Percentiles rank a stretch among this genome's conserved stretches.
Conservation (phyloP, 2,888 invertebrate genomes). For the Sphaerophoria taeniata region DNA sequence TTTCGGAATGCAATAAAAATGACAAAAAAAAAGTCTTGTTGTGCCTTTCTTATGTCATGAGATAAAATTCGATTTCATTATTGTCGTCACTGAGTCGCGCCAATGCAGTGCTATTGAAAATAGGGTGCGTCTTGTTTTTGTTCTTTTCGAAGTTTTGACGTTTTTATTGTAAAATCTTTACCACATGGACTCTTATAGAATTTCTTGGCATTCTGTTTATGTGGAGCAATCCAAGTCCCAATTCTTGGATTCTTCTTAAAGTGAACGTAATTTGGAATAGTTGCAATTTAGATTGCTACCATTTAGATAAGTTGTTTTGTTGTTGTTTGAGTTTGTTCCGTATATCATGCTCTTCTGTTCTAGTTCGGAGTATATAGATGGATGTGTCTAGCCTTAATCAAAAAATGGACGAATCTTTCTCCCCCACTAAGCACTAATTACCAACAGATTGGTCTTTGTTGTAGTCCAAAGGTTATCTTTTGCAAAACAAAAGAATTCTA, state of each 20-base stretch:
- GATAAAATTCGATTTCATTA: conserved; percentile 30
- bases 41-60: conserved; percentile 19
- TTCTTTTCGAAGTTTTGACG: background rate
- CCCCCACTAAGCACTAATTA: too few relatives aligned
- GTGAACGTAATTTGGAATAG: conserved; percentile 30
- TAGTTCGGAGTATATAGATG: too few relatives aligned
- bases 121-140: conserved; percentile 1
- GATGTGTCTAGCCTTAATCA: too few relatives aligned
- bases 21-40: background rate
- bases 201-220: conserved; percentile 29
- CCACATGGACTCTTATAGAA: background rate
- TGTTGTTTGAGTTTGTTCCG: background rate
- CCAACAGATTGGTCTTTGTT: too few relatives aligned
- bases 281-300: conserved; percentile 25
- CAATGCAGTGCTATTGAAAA: conserved; percentile 4
- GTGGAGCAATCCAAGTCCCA: conserved; percentile 17
- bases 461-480: too few relatives aligned
- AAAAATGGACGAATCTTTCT: too few relatives aligned
- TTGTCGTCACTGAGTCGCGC: conserved; percentile 27
- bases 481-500: too few relatives aligned
- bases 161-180: conserved; percentile 14
- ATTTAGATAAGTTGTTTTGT: background rate
- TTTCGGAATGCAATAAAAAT: conserved; percentile 35
- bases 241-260: background rate
- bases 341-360: too few relatives aligned